Conservation (phyloP, 2,888 invertebrate genomes). For the Sminthurinus aureus region DNA sequence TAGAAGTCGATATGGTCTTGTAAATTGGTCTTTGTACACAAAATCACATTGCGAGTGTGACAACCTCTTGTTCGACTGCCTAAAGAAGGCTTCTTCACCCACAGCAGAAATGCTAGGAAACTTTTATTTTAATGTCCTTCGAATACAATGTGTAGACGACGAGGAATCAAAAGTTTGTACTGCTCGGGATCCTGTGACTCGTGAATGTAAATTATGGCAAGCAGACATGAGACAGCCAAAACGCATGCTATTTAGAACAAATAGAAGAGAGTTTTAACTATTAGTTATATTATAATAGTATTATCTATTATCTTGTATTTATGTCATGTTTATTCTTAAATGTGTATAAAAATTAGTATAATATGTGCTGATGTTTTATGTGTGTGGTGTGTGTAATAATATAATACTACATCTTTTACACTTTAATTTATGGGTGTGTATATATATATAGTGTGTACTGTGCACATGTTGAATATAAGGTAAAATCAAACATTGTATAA, state of each 20-base stretch:
- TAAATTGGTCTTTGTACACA: constrained; percentile 83
- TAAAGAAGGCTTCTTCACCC: constrained; percentile 77
- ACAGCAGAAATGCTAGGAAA: constrained; percentile 80
- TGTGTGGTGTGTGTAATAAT: too few relatives aligned
- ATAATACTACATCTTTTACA: too few relatives aligned
- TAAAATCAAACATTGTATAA: too few relatives aligned
- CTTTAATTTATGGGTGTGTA: too few relatives aligned
- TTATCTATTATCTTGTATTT: not conserved
- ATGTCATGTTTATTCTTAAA: not conserved
- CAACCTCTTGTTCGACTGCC: constrained; percentile 80
- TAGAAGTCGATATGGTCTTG: constrained; percentile 78
- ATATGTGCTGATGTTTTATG: too few relatives aligned
- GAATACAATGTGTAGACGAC: constrained; percentile 77
- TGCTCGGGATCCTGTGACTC: constrained; percentile 41
- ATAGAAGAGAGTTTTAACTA: constrained; percentile 48
- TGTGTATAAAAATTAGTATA: too few relatives aligned
- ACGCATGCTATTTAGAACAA: constrained; percentile 49
- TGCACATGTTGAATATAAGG: too few relatives aligned
- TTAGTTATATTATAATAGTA: constrained; percentile 1
- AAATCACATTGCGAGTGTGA: constrained; percentile 92
- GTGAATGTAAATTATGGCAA: constrained; percentile 50
- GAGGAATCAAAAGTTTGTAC: constrained; percentile 53
- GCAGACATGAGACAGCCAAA: constrained; percentile 44
- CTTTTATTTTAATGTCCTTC: constrained; percentile 84
- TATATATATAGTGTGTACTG: too few relatives aligned